Evolutionary conservation across 2,888 invertebrate species (phyloP).

Genomic region (Silvanus unidentatus): DNA sequence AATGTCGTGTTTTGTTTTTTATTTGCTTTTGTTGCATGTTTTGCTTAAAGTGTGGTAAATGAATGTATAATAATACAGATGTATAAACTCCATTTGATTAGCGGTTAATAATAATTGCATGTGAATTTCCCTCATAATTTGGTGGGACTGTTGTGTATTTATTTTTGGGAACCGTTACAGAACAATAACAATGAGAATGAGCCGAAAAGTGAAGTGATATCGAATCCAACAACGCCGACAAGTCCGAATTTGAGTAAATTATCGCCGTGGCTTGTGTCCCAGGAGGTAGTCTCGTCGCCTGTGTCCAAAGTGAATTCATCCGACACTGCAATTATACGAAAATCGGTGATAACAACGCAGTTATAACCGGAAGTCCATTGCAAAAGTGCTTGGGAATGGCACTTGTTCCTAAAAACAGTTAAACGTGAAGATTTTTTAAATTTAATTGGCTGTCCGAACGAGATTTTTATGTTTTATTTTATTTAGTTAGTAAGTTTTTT

Average conservation of each 20-base stretch:
- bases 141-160: conserved; percentile 21
- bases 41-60: conserved; percentile 10
- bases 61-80: not conserved
- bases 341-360: conserved; percentile 84
- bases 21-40: conserved; percentile 6
- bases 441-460: too few relatives aligned
- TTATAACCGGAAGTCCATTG: too few relatives aligned
- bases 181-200: conserved; percentile 47
- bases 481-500: too few relatives aligned
- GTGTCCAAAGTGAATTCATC: conserved; percentile 56
- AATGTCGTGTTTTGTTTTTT: conserved; percentile 16
- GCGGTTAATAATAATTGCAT: conserved; percentile 3
- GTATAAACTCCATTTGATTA: too few relatives aligned
- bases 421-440: too few relatives aligned
- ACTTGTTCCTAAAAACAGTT: too few relatives aligned
- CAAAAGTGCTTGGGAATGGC: too few relatives aligned
- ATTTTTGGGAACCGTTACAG: conserved; percentile 50
- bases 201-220: conserved; percentile 18
- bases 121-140: too few relatives aligned
- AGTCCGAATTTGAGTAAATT: conserved; percentile 61
- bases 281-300: conserved; percentile 60
- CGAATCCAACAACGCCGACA: conserved; percentile 44
- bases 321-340: conserved; percentile 65
- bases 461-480: too few relatives aligned
- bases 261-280: conserved; percentile 78